phyloP scores from a whole-genome alignment of 2,888 invertebrate genomes.

The Pachycephus smyrnensis region DNA sequence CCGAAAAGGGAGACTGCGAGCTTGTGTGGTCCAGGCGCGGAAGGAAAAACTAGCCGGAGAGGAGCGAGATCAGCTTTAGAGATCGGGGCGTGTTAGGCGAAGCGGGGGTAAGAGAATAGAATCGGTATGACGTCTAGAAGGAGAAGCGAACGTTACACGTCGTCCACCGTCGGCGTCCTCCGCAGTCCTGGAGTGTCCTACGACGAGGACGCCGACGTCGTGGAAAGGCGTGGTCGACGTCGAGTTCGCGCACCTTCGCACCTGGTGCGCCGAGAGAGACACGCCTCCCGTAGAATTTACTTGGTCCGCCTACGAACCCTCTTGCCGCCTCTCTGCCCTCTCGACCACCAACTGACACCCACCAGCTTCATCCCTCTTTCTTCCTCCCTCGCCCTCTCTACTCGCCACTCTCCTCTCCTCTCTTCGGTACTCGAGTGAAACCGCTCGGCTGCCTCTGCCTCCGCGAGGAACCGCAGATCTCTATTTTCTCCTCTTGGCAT shows the following conservation, averaged over 20 bases:
- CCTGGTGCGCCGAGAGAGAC: slow-evolving; percentile 63
- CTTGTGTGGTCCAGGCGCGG: no score
- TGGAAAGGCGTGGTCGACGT: slow-evolving; percentile 62
- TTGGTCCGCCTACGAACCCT: slow-evolving; percentile 58
- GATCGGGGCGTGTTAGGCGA: slow-evolving; percentile 8
- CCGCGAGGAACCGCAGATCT: slow-evolving; percentile 9
- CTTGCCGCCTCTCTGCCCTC: slow-evolving; percentile 17
- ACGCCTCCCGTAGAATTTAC: slow-evolving; percentile 62
- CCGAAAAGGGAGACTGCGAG: slow-evolving; percentile 41
- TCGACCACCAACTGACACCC: slow-evolving; percentile 8
- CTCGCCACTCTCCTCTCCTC: slow-evolving; percentile 33
- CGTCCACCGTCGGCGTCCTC: slow-evolving; percentile 20
- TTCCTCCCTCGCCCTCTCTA: slow-evolving; percentile 26
- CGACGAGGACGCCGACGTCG: slow-evolving; percentile 26
- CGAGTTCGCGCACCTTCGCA: slow-evolving; percentile 64
- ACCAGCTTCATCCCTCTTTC: slow-evolving; percentile 5
- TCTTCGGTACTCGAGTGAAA: not conserved
- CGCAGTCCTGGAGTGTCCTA: slow-evolving; percentile 38
- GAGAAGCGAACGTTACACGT: not conserved
- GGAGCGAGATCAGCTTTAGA: slow-evolving; percentile 20
- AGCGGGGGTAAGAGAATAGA: slow-evolving; percentile 14
- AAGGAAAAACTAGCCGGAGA: slow-evolving; percentile 7
- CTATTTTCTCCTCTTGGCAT: slow-evolving; percentile 8
- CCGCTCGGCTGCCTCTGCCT: slow-evolving; percentile 26
- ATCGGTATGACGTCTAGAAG: not conserved